Evolutionary conservation across 1,140 invertebrate species (phyloP).

Genomic region (Chionoecetes opilio): DNA sequence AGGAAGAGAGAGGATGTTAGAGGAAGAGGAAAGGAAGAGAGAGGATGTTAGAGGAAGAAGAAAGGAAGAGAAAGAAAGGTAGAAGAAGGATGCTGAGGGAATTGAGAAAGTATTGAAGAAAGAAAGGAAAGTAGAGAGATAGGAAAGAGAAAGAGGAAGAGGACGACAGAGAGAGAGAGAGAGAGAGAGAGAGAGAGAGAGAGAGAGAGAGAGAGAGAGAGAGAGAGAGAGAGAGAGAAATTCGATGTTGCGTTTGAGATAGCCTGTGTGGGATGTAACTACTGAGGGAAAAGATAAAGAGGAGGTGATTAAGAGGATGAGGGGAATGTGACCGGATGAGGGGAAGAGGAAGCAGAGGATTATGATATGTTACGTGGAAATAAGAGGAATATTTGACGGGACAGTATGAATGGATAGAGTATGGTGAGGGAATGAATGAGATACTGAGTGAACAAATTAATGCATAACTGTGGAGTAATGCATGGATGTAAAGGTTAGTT

Average conservation of each 20-base stretch:
- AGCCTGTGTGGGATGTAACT: background rate
- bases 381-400: background rate
- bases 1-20: background rate
- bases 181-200: background rate
- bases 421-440: background rate
- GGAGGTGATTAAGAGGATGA: background rate
- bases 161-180: background rate
- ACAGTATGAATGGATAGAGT: background rate
- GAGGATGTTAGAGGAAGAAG: background rate
- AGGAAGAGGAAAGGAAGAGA: background rate
- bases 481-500: background rate
- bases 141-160: background rate
- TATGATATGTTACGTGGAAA: background rate
- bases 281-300: background rate
- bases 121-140: background rate
- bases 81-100: background rate
- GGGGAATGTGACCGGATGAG: background rate
- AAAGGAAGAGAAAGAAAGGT: background rate
- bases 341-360: background rate
- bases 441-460: background rate
- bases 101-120: background rate
- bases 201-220: slow-evolving; percentile 42
- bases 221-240: slow-evolving; percentile 13
- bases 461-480: background rate
- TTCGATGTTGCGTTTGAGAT: background rate